Base-by-base conservation (phyloP, 1,140 invertebrate species). In the Anastrepha ludens region DNA sequence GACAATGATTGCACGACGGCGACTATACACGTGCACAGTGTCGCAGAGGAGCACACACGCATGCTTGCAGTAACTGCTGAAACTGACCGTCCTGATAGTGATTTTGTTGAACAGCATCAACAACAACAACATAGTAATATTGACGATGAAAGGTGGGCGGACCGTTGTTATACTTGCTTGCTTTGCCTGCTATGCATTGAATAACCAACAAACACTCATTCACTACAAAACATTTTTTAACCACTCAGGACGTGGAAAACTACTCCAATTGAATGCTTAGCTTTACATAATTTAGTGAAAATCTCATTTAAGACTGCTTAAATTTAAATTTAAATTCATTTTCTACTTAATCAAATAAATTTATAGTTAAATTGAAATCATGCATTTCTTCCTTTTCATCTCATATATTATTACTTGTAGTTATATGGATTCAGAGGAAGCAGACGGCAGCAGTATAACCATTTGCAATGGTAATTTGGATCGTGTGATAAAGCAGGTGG, bases 401-500 rank as follows among this genome's bases (percentile, higher is more conserved):
- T 64, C 29, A 29, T 29, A 81, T 29, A 29, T 29, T 55, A 81
- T 81, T 81, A 55, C 8, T 81, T 91, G 88, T 90, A 93, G 92
- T 91, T 92, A 90, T 91, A 92, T 93, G 91, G 91, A 92, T 87
- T 86, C 85, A 17, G 88, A 87, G 85, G 87, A 55, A 41, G 64
- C 88, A 41, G 88, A 89, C 47, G 90, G 93, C 85, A 91, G 90
- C 90, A 93, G 90, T 87, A 90, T 90, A 70, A 91, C 89, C 78
- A 91, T 93, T 91, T 91, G 89, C 17, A 95, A 96, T 65, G 96
- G 95, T 6, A 97, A 96, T 88, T 95, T 97, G 89, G 96, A 96
- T 17, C 94, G 96, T 64, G 96, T 96, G 90, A 95, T 97, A 86
- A 93, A 97, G 91, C 94, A 95, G 89, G 88, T 91, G 15, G 94